A percentile compares a stretch with the other conserved stretches of the same genome.
Conservation (phyloP, 1,140 invertebrate genomes). For the Contarinia nasturtii region DNA sequence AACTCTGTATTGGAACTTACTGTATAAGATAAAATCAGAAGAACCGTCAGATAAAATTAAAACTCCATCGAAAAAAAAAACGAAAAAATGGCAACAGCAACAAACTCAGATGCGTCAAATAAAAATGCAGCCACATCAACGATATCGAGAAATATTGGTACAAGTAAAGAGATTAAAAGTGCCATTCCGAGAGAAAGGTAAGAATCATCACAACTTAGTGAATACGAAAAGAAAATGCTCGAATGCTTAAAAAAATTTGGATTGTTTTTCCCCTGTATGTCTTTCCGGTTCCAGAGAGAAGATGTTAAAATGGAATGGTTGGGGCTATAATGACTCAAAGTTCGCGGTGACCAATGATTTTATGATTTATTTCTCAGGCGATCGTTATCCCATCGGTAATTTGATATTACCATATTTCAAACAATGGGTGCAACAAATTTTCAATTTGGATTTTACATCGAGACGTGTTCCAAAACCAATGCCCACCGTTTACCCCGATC, state of each 20-base stretch:
- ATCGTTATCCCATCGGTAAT: constrained; percentile 68
- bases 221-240: background rate
- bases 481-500: constrained; percentile 32
- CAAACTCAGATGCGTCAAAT: no score
- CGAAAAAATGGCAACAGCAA: no score
- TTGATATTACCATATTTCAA: constrained; percentile 57
- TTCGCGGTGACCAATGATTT: constrained; percentile 36
- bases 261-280: background rate
- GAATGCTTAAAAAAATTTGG: background rate
- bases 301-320: constrained; percentile 91
- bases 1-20: no score
- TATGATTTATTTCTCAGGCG: constrained; percentile 8
- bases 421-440: constrained; percentile 55
- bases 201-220: background rate
- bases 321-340: constrained; percentile 89
- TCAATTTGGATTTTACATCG: constrained; percentile 41
- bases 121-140: no score
- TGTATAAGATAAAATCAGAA: no score
- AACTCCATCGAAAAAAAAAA: no score
- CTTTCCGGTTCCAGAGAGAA: constrained; percentile 41
- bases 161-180: background rate
- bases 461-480: constrained; percentile 25
- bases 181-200: constrained; percentile 1
- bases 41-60: no score
- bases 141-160: no score